Base-by-base conservation (phyloP, 2,113 vertebrate genomes). In the Typhlomys cinereus region DNA sequence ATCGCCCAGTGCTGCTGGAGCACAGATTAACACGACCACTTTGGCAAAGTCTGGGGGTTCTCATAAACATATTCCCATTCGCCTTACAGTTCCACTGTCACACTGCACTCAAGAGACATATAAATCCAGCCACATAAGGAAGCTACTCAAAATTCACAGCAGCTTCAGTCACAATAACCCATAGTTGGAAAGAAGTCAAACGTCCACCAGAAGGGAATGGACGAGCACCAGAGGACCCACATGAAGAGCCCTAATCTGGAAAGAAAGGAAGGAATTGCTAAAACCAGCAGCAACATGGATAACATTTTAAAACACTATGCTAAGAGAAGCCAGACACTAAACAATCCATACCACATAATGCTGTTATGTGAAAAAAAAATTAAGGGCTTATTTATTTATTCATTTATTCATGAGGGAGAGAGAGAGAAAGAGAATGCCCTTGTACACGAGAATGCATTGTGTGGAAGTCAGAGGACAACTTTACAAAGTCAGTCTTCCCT, bases 11-110 rank as follows among this genome's bases (percentile, higher is more conserved):
- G 23, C 20, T n/a, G 31, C 25, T 29, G 15, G 29, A 7, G 21
- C 23, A 20, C 13, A 48, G 27, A 64, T 44, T 10, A 0, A 0
- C 7, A 23, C 0, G 0, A 0, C 73, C 9, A 9, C 50, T 44
- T 34, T 36, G 29, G 78, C 46, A 74, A 21, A 78, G 50, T 57
- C 29, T 31, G 29, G 36, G 46, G 27, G 27, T 44, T 21, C 57
- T 69, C 27, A 44, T 41, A 8, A 50, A 79, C 13, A 69, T 48
- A 44, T 66, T 39, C 17, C 1, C 18, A 50, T 14, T 17, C 23
- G 27, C 31, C 50, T 86, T 17, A 76, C 18, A 73, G 25, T 54
- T 46, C 41, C 64, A 76, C 34, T 4, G 15, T 27, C 62, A 34
- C 36, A 13, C 34, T 48, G 41, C 27, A 31, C 12, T 54, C 25